Base-by-base conservation (phyloP, 2,113 vertebrate genomes). In the Semnopithecus entellus region DNA sequence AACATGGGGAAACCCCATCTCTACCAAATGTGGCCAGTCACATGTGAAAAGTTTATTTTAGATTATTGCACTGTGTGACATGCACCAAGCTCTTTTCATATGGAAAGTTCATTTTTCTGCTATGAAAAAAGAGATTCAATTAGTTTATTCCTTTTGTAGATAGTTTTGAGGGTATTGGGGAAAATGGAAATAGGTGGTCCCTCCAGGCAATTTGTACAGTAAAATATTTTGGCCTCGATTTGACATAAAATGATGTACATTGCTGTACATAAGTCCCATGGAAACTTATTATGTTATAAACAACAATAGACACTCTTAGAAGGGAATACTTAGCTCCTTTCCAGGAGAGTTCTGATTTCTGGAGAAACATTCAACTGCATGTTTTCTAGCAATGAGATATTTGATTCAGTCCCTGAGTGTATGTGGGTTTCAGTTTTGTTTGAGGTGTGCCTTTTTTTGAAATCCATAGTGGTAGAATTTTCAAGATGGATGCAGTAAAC, bases 211-310 rank as follows among this genome's bases (percentile, higher is more conserved):
- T 32, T 79, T 80, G 76, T 25, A 57, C 9, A 93, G 32, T 35
- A 80, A 95, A 91, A 59, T 52, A 95, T 88, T 84, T 94, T 85
- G 70, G 17, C 30, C 50, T 73, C 32, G 43, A 1, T 81, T 90
- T 78, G 48, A 68, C 32, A 64, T 79, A 52, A 87, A 48, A 68
- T 90, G 90, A 96, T 59, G 2, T 93, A 17, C 11, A 38, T 84
- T 88, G 50, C 50, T 57, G 1, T 61, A 35, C 16, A 1, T 55
- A 59, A 81, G 11, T 84, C 64, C 75, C 84, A 68, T 6, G 43
- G 88, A 96, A 88, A 93, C 61, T 64, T 76, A 93, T 94, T 96
- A 92, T 91, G 59, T 91, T 59, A 85, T 6, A 86, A 89, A 72
- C 10, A 87, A 25, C 38, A 80, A 35, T n/a, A 80, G 70, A 75